Evolutionary conservation across 2,113 vertebrate species (phyloP), one percentile per base, ranked within the genome.

Genomic region (Motacilla tschutschensis): DNA sequence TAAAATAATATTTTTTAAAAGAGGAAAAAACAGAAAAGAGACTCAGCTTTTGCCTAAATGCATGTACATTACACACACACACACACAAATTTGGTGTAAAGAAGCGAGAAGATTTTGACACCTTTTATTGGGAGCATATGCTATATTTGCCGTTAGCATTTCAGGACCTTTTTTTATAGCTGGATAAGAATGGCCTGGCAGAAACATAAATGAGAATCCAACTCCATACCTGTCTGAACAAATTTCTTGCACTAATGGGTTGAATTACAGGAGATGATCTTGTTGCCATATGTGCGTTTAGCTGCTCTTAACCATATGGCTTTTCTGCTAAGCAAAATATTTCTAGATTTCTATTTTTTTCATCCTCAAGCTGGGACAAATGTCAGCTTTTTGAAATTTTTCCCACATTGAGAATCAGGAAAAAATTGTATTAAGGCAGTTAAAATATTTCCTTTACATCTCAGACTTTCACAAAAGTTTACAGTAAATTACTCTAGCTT

Each of bases 321-420:
- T 90, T 92, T 90, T 77, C 74, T 92, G 72, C 85, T 90, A 92
- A 94, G 87, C 59, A 93, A 94, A 94, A 93, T 95, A 93, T 94
- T 93, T 94, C 94, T 89, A 94, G 93, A 79, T 85, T 85, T 94
- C 93, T 95, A 87, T 94, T 92, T 95, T 95, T 95, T 94, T 88
- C 85, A 90, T 57, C 57, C 44, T 95, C 93, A 95, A 94, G 82
- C 87, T 95, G 94, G 87, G 87, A 95, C 87, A 94, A 94, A 95
- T 95, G 89, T 94, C 89, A 95, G 72, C 60, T 83, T 88, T 90
- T 94, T 95, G 92, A 94, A 87, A 17, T 94, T 90, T 93, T 93
- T 94, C 91, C 85, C 87, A 85, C 48, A 90, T 63, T 77, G 55
- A 70, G 62, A 87, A 70, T 55, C 15, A 31, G 22, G 15, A 20